Conservation (phyloP, 1,140 invertebrate genomes). For the Centruroides vittatus region DNA sequence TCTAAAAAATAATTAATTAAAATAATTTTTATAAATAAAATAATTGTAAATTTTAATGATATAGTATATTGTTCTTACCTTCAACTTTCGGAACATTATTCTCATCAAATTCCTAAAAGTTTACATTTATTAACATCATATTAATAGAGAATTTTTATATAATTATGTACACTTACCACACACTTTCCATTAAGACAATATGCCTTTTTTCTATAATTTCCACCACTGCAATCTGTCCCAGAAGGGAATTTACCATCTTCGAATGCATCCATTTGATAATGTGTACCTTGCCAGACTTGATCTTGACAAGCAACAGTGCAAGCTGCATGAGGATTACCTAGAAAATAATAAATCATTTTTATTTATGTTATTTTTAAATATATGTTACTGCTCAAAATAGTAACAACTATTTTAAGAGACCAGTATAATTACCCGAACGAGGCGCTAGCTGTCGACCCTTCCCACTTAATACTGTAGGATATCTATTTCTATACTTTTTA, state of each 20-base stretch:
- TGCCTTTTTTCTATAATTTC: slow-evolving; percentile 4
- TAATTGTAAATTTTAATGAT: neutral
- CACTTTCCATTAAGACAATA: slow-evolving; percentile 22
- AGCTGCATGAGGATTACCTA: slow-evolving; percentile 17
- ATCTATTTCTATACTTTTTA: slow-evolving; percentile 17
- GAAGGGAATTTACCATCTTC: slow-evolving; percentile 22
- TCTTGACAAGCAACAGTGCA: slow-evolving; percentile 22
- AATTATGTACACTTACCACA: slow-evolving; percentile 12
- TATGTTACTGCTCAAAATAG: neutral
- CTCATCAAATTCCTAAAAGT: slow-evolving; percentile 9
- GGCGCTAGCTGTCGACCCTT: slow-evolving; percentile 17
- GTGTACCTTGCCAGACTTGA: slow-evolving; percentile 19
- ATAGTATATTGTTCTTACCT: neutral
- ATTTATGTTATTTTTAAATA: neutral
- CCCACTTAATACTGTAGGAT: slow-evolving; percentile 19
- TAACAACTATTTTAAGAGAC: too few species aligned
- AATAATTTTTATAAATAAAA: neutral
- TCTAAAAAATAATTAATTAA: neutral
- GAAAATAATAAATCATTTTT: neutral
- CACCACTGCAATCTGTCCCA: slow-evolving; percentile 19
- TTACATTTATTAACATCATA: neutral
- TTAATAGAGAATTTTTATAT: neutral
- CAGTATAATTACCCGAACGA: slow-evolving; percentile 7
- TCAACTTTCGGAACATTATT: slow-evolving; percentile 4
- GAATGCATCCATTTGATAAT: slow-evolving; percentile 23